A percentile compares a stretch with the other conserved stretches of the same genome.
Conservation (phyloP, 2,888 invertebrate genomes). For the Sialis lutaria region DNA sequence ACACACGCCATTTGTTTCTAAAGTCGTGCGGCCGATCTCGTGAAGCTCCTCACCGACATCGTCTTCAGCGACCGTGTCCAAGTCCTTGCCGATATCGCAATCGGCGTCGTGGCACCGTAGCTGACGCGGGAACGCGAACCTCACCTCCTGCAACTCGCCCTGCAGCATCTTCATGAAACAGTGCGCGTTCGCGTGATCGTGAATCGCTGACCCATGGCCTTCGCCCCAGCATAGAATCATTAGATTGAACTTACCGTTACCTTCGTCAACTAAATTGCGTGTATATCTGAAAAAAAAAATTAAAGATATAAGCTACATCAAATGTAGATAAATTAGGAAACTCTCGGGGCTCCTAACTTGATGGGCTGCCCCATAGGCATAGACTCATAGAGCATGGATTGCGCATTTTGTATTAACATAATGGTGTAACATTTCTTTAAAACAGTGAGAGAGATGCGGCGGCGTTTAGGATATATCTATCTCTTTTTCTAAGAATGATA, state of each 20-base stretch:
- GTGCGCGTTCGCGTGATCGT: slow-evolving; percentile 91
- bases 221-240: slow-evolving; percentile 98
- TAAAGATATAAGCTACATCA: neutral
- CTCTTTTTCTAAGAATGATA: no score
- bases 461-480: no score
- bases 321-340: neutral
- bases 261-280: slow-evolving; percentile 85
- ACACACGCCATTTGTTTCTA: slow-evolving; percentile 63
- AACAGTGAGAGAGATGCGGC: no score
- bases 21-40: slow-evolving; percentile 41
- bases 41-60: slow-evolving; percentile 15
- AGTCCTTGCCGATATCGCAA: neutral
- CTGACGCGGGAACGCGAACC: slow-evolving; percentile 62
- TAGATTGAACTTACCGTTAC: slow-evolving; percentile 93
- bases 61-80: slow-evolving; percentile 7
- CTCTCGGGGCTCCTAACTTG: neutral
- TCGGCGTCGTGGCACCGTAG: slow-evolving; percentile 24
- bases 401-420: no score
- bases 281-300: slow-evolving; percentile 56
- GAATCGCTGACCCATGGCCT: slow-evolving; percentile 85
- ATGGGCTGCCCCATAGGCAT: neutral
- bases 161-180: slow-evolving; percentile 94
- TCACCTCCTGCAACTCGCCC: slow-evolving; percentile 64
- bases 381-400: no score
- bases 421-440: no score